A percentile compares a stretch with the other conserved stretches of the same genome.
These are phyloP conservation scores for Aleiodes alternator DNA, from an alignment of 2,888 invertebrate genomes.

Conservation along the genomic window DNA sequence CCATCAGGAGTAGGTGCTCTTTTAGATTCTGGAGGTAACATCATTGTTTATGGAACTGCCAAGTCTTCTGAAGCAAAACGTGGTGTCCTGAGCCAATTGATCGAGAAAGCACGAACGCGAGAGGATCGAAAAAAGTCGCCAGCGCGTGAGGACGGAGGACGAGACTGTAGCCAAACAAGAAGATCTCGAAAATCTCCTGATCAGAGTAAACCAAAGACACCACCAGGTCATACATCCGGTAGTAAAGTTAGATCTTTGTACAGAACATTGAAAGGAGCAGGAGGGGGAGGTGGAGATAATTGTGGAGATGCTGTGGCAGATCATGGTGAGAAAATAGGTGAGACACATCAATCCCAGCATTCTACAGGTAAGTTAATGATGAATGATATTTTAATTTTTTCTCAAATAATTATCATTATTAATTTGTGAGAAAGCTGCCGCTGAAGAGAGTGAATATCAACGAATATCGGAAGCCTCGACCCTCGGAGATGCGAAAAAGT, in stretches of 20 bases:
- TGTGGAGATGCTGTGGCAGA: conserved; percentile 61
- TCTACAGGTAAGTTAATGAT: conserved; percentile 60
- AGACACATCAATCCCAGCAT: conserved; percentile 69
- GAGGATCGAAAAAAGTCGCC: conserved; percentile 76
- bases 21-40: conserved; percentile 71
- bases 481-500: conserved; percentile 72
- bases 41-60: conserved; percentile 69
- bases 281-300: conserved; percentile 55
- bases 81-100: conserved; percentile 78
- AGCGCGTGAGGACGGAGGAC: conserved; percentile 68
- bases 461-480: conserved; percentile 78
- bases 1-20: conserved; percentile 69
- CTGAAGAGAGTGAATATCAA: conserved; percentile 77
- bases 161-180: conserved; percentile 69
- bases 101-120: conserved; percentile 78
- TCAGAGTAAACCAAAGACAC: conserved; percentile 70
- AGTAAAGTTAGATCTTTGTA: conserved; percentile 71
- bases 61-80: conserved; percentile 66
- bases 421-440: conserved; percentile 52
- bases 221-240: conserved; percentile 62
- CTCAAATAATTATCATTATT: conserved; percentile 24
- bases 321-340: conserved; percentile 63
- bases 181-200: conserved; percentile 73
- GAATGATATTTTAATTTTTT: conserved; percentile 33
- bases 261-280: conserved; percentile 67